Base-by-base conservation (phyloP, 2,113 vertebrate genomes). In the Xenopus laevis region DNA sequence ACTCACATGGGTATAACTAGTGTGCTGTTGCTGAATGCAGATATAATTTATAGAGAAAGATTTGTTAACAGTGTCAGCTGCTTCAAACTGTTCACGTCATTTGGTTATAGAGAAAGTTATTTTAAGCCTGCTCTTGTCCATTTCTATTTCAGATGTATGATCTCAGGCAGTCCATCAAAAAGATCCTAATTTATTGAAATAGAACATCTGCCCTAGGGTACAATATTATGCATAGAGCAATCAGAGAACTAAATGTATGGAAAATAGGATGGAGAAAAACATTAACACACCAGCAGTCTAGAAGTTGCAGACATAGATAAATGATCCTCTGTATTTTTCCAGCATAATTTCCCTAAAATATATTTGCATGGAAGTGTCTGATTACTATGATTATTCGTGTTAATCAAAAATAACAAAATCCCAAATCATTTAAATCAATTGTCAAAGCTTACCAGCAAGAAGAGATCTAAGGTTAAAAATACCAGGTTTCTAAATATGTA, bases 101-200 rank as follows among this genome's bases (percentile, higher is more conserved):
- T 67, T 20, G 65, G n/a, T 47, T 67, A 47, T 15, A 47, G 17
- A 20, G 44, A 46, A 17, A 67, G 65, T 67, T 67, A 67, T 67
- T 67, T 67, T 67, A 47, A 67, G 65, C 44, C 50, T 52, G 46
- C 17, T 50, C 40, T 67, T 50, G 65, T 23, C 45, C 65, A 50
- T 47, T 67, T 50, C 65, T 45, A 67, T 67, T 67, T 67, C 18
- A 67, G 46, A 67, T 67, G 18, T 67, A 67, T 46, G 63, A n/a
- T 46, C 40, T 46, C 55, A 65, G 44, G 40, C 63, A 65, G 63
- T 65, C 65, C 45, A 67, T 67, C 65, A 67, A 67, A 52, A 45
- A 67, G 17, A 67, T 45, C 65, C 45, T 67, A 52, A 67, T 50
- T 11, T 67, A 67, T 67, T 67, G 65, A 52, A 67, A 67, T 50